Evolutionary conservation across 2,888 invertebrate species (phyloP).

Genomic region (Melanophora roralis): DNA sequence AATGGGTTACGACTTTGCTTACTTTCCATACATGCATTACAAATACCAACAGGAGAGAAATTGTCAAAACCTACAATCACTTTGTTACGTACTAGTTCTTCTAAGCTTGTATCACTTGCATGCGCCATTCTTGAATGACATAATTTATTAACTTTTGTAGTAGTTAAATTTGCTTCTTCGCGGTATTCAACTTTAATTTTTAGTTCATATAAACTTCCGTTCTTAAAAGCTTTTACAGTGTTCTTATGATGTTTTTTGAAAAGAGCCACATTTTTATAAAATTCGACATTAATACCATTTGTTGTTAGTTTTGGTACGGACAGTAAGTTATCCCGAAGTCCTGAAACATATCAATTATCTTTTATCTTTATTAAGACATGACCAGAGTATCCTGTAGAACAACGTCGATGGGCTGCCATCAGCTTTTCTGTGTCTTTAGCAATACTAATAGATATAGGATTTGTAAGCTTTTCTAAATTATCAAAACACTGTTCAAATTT

Average conservation of each 20-base stretch:
- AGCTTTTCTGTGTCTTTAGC: conserved; percentile 8
- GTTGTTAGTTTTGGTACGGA: no score
- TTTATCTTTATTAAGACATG: no score
- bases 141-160: background rate
- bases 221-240: background rate
- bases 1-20: conserved; percentile 10
- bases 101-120: background rate
- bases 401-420: no score
- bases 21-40: conserved; percentile 2
- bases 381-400: no score
- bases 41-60: background rate
- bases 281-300: background rate
- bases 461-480: background rate
- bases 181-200: background rate
- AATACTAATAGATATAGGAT: conserved; percentile 7
- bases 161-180: background rate
- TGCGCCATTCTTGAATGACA: background rate
- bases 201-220: conserved; percentile 4
- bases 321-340: no score
- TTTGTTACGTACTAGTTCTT: background rate
- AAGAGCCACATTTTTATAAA: background rate
- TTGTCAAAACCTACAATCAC: background rate
- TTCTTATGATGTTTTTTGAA: background rate
- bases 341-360: no score
- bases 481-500: background rate